Evolutionary conservation across 2,888 invertebrate species (phyloP), one percentile per base, ranked within the genome.

Genomic region (Lithosia quadra): DNA sequence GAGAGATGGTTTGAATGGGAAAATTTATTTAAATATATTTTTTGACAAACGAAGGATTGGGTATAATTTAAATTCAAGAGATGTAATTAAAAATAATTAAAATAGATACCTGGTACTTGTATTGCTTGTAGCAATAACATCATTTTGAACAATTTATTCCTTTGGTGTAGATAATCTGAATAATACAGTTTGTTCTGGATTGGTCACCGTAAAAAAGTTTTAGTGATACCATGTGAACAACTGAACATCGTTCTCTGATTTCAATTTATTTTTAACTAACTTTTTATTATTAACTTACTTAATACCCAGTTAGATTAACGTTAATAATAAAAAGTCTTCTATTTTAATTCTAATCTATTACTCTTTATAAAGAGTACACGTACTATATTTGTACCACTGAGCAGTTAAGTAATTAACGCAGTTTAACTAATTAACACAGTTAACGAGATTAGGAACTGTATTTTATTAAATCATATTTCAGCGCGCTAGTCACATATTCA

Each of bases 391-490:
- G 62, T 73, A 72, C 65, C 65, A 70, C 60, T 59, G 62, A 68
- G 69, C 74, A 65, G 70, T 74, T 73, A 49, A n/a, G n/a, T 49
- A 49, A 49, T 49, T 49, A 49, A n/a, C 49, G n/a, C 49, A 49
- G 49, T 49, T 71, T 71, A 72, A 61, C 58, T 73, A 75, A 78
- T 83, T 76, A 82, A 80, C 69, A 67, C 68, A 73, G 75, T 79
- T 80, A 81, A 76, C 77, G 72, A 73, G 79, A 73, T 77, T 76
- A 73, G 70, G 68, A 77, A 77, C 76, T 76, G 75, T 65, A 74
- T 80, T 82, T 79, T 78, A 83, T 81, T 76, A 81, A 82, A 84
- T 85, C 80, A 73, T 64, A 75, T 75, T 81, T 79, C 77, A 79
- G 78, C 63, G 73, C 75, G 69, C 71, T 68, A 69, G 65, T 76